phyloP scores from a whole-genome alignment of 2,113 vertebrate species.

The Carassius gibelio region DNA sequence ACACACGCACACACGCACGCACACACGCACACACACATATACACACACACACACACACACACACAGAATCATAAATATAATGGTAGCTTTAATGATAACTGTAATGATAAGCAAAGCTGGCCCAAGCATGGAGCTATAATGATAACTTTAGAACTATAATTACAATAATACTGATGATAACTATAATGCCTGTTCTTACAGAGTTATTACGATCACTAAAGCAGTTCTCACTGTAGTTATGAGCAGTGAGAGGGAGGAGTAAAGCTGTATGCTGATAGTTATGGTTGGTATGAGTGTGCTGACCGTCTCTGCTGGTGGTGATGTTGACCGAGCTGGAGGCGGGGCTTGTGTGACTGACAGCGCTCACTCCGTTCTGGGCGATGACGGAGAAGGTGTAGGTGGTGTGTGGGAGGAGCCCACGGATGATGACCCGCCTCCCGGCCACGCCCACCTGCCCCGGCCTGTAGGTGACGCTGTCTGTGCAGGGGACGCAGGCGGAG shows the following conservation, averaged over 20 bases:
- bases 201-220: too few relatives aligned
- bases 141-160: too few relatives aligned
- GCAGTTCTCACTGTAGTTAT: too few relatives aligned
- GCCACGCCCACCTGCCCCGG: constrained; percentile 67
- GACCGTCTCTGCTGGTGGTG: constrained; percentile 83
- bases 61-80: constrained; percentile 23
- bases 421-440: constrained; percentile 72
- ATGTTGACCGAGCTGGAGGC: constrained; percentile 76
- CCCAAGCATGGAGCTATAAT: too few relatives aligned
- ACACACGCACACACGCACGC: constrained; percentile 46
- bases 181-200: too few relatives aligned
- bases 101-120: too few relatives aligned
- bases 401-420: constrained; percentile 79
- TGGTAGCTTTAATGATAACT: too few relatives aligned
- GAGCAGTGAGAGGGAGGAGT: too few relatives aligned
- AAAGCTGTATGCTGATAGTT: too few relatives aligned
- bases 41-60: constrained; percentile 49
- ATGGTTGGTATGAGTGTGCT: constrained; percentile 40
- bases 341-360: constrained; percentile 69
- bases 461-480: constrained; percentile 72
- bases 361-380: constrained; percentile 79
- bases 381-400: constrained; percentile 80
- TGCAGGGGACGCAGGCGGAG: constrained; percentile 69
- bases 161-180: too few relatives aligned
- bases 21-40: constrained; percentile 50